A percentile compares a stretch with the other conserved stretches of the same genome.
phyloP scores from a whole-genome alignment of 2,113 vertebrate species.

The Nicator chloris region DNA sequence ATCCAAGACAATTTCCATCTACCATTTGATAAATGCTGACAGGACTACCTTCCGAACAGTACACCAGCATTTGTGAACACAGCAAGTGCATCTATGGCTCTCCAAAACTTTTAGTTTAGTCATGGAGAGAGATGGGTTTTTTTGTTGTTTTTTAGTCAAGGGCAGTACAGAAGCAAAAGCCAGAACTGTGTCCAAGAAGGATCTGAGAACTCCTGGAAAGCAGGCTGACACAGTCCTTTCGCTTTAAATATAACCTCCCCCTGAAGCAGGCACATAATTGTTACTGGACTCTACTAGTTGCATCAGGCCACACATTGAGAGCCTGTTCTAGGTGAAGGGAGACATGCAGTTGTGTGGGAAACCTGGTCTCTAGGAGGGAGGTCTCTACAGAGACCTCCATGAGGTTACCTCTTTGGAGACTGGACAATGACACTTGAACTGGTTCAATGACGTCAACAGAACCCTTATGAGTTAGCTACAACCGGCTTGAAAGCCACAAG shows the following conservation, averaged over 20 bases:
- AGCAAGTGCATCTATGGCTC: background rate
- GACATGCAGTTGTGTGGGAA: background rate
- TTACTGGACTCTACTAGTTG: background rate
- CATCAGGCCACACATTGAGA: background rate
- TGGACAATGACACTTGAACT: background rate
- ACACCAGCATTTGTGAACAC: background rate
- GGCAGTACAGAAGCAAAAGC: background rate
- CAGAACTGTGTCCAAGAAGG: background rate
- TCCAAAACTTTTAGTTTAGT: background rate
- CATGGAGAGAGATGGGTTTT: background rate
- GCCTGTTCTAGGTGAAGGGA: background rate
- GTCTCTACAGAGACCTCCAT: background rate
- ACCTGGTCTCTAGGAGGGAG: background rate
- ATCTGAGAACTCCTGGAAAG: background rate
- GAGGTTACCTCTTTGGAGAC: background rate
- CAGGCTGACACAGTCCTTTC: background rate
- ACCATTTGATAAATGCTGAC: background rate
- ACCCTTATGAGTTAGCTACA: background rate
- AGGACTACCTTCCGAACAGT: background rate
- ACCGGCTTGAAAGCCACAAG: background rate
- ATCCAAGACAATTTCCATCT: background rate
- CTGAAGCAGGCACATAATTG: background rate
- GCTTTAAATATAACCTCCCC: background rate
- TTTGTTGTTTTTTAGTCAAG: background rate
- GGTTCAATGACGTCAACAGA: background rate